Evolutionary conservation across 2,113 vertebrate species (phyloP).

Genomic region (Tragelaphus strepsiceros): DNA sequence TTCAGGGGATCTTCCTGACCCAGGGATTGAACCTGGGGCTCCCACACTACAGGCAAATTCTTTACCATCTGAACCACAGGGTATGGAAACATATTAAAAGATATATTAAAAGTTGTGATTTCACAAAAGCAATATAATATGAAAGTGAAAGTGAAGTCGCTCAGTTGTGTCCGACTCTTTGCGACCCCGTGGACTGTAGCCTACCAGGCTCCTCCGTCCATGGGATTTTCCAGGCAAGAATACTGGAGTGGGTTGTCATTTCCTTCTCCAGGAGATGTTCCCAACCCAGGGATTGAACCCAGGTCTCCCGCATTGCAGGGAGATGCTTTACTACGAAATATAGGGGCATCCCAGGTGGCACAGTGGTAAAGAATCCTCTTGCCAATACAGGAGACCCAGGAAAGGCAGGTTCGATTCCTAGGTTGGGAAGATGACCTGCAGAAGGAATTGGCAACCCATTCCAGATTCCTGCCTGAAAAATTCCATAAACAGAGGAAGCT

Average conservation of each 20-base stretch:
- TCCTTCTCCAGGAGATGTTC: neutral
- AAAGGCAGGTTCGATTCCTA: neutral
- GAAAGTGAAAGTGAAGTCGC: neutral
- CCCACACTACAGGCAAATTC: neutral
- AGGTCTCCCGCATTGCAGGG: neutral
- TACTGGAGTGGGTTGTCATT: neutral
- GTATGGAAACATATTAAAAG: neutral
- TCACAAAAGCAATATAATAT: neutral
- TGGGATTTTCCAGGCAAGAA: no score
- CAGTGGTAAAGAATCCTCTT: neutral
- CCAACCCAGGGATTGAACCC: neutral
- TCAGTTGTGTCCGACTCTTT: neutral
- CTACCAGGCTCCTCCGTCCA: neutral
- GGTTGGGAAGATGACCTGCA: neutral
- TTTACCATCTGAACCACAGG: neutral
- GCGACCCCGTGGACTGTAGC: neutral
- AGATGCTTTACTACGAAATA: neutral
- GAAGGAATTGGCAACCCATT: neutral
- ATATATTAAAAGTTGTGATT: neutral
- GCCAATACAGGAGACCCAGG: neutral
- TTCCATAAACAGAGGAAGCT: neutral
- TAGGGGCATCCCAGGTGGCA: neutral
- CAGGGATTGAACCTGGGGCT: neutral
- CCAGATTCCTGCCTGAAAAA: neutral
- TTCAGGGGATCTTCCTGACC: neutral